Percentiles rank a stretch among this genome's conserved stretches.
phyloP scores from a whole-genome alignment of 2,888 invertebrate genomes.

The Dendrolimus pini region DNA sequence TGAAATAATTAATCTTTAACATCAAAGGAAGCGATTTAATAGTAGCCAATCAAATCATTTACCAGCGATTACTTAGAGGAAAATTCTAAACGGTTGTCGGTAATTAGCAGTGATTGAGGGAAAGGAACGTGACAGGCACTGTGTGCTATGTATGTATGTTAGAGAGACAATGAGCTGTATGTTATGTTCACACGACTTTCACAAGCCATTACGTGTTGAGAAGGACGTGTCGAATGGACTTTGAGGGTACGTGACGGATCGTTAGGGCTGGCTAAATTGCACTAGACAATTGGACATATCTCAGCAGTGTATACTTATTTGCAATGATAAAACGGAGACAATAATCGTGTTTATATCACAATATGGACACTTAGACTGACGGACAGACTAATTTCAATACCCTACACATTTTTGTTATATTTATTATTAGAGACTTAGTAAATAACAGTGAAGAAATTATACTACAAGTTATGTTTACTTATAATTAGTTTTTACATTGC shows the following conservation, averaged over 20 bases:
- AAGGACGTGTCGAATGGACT: constrained; percentile 44
- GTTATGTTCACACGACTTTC: constrained; percentile 62
- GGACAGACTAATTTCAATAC: no score
- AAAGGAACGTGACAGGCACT: constrained; percentile 42
- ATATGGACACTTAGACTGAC: no score
- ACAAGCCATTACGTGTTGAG: constrained; percentile 47
- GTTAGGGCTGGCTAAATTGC: constrained; percentile 19
- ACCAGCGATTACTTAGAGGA: constrained; percentile 8
- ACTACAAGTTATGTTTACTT: no score
- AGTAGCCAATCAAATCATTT: neutral
- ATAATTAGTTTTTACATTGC: no score
- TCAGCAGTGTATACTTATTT: neutral
- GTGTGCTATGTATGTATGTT: no score
- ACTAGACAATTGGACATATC: neutral
- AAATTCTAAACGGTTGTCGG: constrained; percentile 31
- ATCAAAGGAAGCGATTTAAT: constrained; percentile 4
- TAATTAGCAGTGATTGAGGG: constrained; percentile 56
- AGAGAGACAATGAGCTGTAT: constrained; percentile 38
- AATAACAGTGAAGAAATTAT: no score
- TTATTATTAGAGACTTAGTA: no score
- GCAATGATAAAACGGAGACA: no score
- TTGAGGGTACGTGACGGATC: constrained; percentile 17
- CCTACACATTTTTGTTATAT: no score
- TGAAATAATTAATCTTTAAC: neutral
- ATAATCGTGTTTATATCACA: no score